Evolutionary conservation across 2,113 vertebrate genomes (phyloP).

Genomic region (Aegithalos caudatus): DNA sequence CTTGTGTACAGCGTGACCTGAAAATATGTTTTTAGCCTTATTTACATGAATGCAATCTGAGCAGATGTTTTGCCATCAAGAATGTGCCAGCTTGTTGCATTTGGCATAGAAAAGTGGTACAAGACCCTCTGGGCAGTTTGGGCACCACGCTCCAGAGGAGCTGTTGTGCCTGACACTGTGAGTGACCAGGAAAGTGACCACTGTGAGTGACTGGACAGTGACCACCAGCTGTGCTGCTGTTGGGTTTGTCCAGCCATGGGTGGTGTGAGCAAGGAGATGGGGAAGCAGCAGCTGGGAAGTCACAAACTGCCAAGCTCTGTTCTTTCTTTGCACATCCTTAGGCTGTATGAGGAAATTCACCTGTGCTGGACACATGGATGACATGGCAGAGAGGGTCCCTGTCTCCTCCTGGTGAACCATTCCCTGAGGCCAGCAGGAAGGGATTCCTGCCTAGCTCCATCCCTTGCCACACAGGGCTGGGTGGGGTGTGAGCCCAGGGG

Average conservation of each 20-base stretch:
- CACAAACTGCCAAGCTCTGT: background rate
- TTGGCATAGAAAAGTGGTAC: background rate
- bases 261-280: fast-evolving
- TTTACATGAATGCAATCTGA: background rate
- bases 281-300: background rate
- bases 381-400: background rate
- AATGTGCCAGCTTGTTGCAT: background rate
- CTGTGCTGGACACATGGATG: too few species aligned
- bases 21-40: background rate
- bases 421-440: background rate
- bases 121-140: background rate
- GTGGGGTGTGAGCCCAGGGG: background rate
- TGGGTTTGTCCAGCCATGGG: background rate
- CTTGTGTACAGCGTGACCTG: background rate
- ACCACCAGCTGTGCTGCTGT: background rate
- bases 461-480: background rate
- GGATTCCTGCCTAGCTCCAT: background rate
- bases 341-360: background rate
- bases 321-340: background rate
- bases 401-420: background rate
- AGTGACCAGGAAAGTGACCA: background rate
- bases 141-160: background rate
- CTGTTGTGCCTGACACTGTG: background rate
- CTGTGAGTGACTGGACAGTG: fast-evolving
- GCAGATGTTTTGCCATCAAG: background rate